Conservation (phyloP, 2,113 vertebrate genomes). For the Gymnocephalus cernua region DNA sequence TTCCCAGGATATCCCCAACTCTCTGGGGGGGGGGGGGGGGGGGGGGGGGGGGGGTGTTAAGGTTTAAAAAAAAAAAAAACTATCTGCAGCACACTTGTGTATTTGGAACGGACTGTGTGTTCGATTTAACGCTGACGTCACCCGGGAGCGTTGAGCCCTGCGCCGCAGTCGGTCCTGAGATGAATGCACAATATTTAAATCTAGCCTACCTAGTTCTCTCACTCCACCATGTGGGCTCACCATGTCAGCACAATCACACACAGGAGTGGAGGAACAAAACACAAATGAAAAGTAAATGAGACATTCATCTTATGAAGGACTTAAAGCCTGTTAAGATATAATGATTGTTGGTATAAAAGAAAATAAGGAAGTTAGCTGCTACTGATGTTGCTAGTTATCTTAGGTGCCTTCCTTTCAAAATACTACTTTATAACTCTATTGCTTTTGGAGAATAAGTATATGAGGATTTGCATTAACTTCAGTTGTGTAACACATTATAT, state of each 20-base stretch:
- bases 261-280: conserved; percentile 9
- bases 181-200: conserved; percentile 89
- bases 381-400: background rate
- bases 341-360: background rate
- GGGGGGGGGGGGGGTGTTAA: conserved; percentile 26
- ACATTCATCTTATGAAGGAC: background rate
- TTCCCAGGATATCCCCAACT: conserved; percentile 63
- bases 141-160: conserved; percentile 68
- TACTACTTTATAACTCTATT: background rate
- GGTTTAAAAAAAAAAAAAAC: conserved; percentile 8
- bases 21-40: too few relatives aligned
- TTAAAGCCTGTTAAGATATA: background rate
- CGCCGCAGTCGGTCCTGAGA: conserved; percentile 87
- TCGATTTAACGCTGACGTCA: conserved; percentile 82
- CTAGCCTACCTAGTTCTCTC: conserved; percentile 79
- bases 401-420: background rate
- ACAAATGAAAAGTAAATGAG: background rate
- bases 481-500: background rate
- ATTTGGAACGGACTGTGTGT: conserved; percentile 58
- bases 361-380: background rate
- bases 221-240: conserved; percentile 80
- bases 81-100: conserved; percentile 45
- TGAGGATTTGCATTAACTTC: background rate
- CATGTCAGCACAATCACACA: conserved; percentile 68
- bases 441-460: background rate